Base-by-base conservation (phyloP, 2,888 invertebrate genomes). In the Xestia sexstrigata region DNA sequence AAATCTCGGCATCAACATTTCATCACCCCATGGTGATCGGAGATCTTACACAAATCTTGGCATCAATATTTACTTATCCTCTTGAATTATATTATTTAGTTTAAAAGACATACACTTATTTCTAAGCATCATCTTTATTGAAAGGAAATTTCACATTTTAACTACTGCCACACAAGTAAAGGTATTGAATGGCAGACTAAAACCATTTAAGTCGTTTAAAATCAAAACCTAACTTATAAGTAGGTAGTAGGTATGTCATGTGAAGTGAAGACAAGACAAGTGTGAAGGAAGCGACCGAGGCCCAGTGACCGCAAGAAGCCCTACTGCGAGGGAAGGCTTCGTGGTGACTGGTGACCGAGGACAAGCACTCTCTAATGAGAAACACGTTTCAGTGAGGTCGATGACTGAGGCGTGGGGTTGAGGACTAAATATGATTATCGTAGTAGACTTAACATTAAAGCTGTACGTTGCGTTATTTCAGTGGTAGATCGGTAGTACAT, bases 221-320 rank as follows among this genome's bases (percentile, higher is more conserved):
- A 47, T 42, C 26, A 74, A 15, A 81, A 30, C 20, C 13, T 45
- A 72, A 68, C 63, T 76, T 79, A 68, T 71, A 70, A 60, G 45
- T 69, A 78, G n/a, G 47, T 74, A 63, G 52, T 47, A n/a, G n/a
- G n/a, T n/a, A n/a, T n/a, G n/a, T n/a, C n/a, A n/a, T 63, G 49
- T 62, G 42, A 30, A 52, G 35, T 35, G 78, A 89, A 89, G 89
- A 81, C 87, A 88, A 92, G 90, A 82, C 87, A 88, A 92, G 90
- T 89, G 90, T 91, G 90, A 92, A 95, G 96, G 95, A 95, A 95
- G 92, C 88, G 90, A 91, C 88, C 88, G 89, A 89, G 90, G 83
- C 90, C 84, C 60, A 83, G 87, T 88, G 93, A 96, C 96, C 96
- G 91, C 96, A 95, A 93, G 96, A 96, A 96, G 95, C 96, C 96